A percentile compares a stretch with the other conserved stretches of the same genome.
These are phyloP conservation scores for Periparus ater DNA, from an alignment of 2,797 vertebrate genomes.

Conservation along the genomic window DNA sequence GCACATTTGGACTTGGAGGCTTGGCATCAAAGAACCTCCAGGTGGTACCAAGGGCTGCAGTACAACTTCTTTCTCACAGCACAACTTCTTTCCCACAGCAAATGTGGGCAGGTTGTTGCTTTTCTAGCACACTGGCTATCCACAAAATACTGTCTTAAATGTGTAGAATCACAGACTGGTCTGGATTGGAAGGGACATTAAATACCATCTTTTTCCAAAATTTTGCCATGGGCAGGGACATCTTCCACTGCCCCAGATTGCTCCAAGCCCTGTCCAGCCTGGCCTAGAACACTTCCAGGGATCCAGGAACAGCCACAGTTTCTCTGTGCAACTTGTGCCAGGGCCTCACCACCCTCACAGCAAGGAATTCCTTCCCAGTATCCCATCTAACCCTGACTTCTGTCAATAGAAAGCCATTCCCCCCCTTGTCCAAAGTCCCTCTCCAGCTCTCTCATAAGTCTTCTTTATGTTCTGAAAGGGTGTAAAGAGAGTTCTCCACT, in stretches of 20 bases:
- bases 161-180: neutral
- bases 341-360: rapidly evolving
- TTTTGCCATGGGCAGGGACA: too few species aligned
- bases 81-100: neutral
- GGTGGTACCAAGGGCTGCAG: neutral
- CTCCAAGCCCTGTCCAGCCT: rapidly evolving
- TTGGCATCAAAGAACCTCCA: neutral
- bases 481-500: neutral
- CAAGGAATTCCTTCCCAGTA: neutral
- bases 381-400: neutral
- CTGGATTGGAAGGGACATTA: neutral
- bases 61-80: neutral
- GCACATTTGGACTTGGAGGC: neutral
- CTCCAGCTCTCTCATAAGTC: neutral
- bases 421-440: neutral
- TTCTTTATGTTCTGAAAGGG: neutral
- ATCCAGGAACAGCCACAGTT: neutral
- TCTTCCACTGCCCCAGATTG: rapidly evolving
- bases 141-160: neutral
- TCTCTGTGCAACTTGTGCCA: neutral
- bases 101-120: neutral
- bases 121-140: neutral
- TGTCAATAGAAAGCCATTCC: neutral
- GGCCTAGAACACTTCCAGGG: neutral
- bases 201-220: neutral